These are phyloP conservation scores for Cerastis rubricosa DNA, from an alignment of 2,888 invertebrate genomes.

Conservation along the genomic window DNA sequence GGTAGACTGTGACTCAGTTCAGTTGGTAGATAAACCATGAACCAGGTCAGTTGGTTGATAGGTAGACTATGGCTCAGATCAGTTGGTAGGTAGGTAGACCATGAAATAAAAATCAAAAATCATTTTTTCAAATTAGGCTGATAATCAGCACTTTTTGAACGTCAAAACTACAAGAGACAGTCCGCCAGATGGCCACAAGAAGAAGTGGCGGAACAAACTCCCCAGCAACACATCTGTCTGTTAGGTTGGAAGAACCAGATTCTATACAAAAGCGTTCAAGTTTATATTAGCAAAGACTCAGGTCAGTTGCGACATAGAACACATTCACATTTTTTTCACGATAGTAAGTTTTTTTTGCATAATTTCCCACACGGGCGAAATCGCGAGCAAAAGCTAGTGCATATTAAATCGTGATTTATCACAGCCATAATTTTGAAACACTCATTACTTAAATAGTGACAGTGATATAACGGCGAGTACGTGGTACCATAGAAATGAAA, in stretches of 20 bases:
- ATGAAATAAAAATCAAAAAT: too few species aligned
- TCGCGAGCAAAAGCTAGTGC: background rate
- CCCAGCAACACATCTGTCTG: too few species aligned
- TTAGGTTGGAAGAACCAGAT: too few species aligned
- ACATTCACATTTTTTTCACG: background rate
- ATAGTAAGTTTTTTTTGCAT: background rate
- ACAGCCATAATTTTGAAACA: constrained; percentile 40
- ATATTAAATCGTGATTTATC: constrained; percentile 44
- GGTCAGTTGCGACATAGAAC: background rate
- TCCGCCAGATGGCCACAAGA: too few species aligned
- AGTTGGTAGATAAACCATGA: background rate
- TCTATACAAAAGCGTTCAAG: too few species aligned
- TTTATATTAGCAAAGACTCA: too few species aligned
- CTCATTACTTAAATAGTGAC: constrained; percentile 31
- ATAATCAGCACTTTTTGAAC: too few species aligned
- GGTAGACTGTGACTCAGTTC: too few species aligned
- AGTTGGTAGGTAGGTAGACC: background rate
- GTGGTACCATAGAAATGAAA: constrained; percentile 42
- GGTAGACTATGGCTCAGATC: too few species aligned
- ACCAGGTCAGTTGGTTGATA: background rate
- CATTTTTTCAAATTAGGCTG: too few species aligned
- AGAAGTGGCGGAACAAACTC: too few species aligned
- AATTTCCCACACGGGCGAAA: background rate
- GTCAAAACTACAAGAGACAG: too few species aligned
- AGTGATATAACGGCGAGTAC: constrained; percentile 45